Evolutionary conservation across 2,888 invertebrate species (phyloP), one percentile per base, ranked within the genome.

Genomic region (Rotaria macrura): DNA sequence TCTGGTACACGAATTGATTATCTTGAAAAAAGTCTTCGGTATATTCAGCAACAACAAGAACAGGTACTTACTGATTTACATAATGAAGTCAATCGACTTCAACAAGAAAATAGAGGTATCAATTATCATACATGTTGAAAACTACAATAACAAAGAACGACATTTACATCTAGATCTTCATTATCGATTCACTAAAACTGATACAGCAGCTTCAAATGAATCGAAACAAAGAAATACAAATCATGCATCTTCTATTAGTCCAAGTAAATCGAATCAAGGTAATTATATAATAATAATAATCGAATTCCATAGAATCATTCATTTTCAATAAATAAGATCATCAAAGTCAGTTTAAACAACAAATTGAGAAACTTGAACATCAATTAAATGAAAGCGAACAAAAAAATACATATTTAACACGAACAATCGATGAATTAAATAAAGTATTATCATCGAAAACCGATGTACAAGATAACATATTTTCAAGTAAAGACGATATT

Each of bases 331-430:
- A n/a, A n/a, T 52, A 23, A 65, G 65, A 29, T 3, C 9, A 65
- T 29, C 65, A 34, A 29, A 14, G 5, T n/a, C 17, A 29, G 54
- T 57, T 72, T 49, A 84, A 85, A 74, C 40, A 83, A 47, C 55
- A 65, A 54, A 54, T 47, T 23, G 84, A 84, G 17, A 84, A 84
- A 38, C 49, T 85, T 20, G 54, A 84, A 38, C 38, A 38, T 2
- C 40, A 84, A 72, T 34, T 85, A 38, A 38, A 72, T 38, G 84
- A 85, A 52, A 65, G 65, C n/a, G 85, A 85, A 74, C 84, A 43
- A 25, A 84, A 85, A 74, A 85, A 85, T 74, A 84, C 84, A 54
- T 84, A 85, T 85, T 84, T 85, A 72, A 65, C 65, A 29, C 49
- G 84, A 65, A 83, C 84, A 52, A 52, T 85, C 23, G 65, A 65